Base-by-base conservation (phyloP, 1,140 invertebrate genomes). In the Acromyrmex heyeri region DNA sequence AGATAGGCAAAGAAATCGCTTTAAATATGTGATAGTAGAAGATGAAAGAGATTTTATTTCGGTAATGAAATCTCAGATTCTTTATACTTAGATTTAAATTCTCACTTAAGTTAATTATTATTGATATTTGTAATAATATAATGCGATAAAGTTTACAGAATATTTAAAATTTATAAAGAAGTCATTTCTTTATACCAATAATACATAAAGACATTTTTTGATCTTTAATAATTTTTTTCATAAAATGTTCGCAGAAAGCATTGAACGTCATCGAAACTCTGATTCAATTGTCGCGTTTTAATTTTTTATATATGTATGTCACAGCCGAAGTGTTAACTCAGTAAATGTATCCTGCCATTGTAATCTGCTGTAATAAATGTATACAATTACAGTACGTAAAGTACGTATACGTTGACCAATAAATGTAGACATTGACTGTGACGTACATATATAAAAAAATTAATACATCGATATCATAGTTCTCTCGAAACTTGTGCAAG, bases 1-100 rank as follows among this genome's bases (percentile, higher is more conserved):
- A 48, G 10, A 21, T 27, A 7, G 24, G 7, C 8, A 48, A 12
- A n/a, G 3, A 61, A 10, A 0, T 2, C 10, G n/a, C 24, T 2
- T n/a, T 53, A 27, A 59, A 62, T 44, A 21, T 5, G 12, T 24
- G 21, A 76, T 24, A 61, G n/a, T 24, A 61, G 16, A 57, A 14
- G 14, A n/a, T 55, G 27, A 7, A 38, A 38, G n/a, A 38, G 30
- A 38, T 34, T 38, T 38, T 61, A 76, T 72, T 55, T 44, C 27
- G 8, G 8, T 34, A 64, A 7, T 64, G 8, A 4, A 3, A 34
- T 3, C 12, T 21, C 12, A 34, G n/a, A 44, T 38, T 64, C 4
- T 62, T 62, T 62, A 30, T 48, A 67, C 21, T 44, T 44, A 67
- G 8, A 67, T 44, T 38, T 48, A 30, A 30, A 59, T 72, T 55